A percentile compares a stretch with the other conserved stretches of the same genome.
phyloP scores from a whole-genome alignment of 2,797 vertebrate species.

The Ispidina lecontei region DNA sequence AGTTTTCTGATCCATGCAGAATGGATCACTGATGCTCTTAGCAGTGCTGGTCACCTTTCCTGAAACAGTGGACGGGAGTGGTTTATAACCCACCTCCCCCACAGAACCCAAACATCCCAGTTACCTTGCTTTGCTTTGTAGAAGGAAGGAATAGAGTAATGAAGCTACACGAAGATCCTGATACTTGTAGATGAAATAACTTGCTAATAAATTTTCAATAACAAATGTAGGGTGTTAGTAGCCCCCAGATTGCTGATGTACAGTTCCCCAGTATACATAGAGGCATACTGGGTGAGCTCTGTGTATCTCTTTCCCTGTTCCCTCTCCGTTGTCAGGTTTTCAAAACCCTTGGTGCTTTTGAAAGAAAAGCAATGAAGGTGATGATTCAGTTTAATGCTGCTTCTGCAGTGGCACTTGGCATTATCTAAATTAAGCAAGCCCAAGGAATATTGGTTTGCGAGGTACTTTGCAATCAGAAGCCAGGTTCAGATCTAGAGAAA shows the following conservation, averaged over 20 bases:
- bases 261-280: neutral
- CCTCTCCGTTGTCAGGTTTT: neutral
- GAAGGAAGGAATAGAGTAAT: neutral
- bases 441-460: conserved; percentile 5
- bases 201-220: neutral
- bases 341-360: neutral
- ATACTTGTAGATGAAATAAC: neutral
- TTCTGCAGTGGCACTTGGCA: conserved; percentile 8
- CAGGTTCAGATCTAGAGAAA: neutral
- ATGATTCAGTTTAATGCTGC: conserved; percentile 19
- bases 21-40: neutral
- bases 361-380: neutral
- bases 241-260: neutral
- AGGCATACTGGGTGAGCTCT: neutral
- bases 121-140: neutral
- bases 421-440: conserved; percentile 31
- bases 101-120: neutral
- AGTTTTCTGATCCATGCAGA: neutral
- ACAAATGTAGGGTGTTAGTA: neutral
- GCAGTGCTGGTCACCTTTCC: neutral
- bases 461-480: conserved; percentile 20
- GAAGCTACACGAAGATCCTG: neutral
- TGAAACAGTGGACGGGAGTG: neutral
- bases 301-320: fast-evolving
- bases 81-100: neutral